These are phyloP conservation scores for Numenius phaeopus DNA, from an alignment of 2,797 vertebrate species.

Conservation along the genomic window DNA sequence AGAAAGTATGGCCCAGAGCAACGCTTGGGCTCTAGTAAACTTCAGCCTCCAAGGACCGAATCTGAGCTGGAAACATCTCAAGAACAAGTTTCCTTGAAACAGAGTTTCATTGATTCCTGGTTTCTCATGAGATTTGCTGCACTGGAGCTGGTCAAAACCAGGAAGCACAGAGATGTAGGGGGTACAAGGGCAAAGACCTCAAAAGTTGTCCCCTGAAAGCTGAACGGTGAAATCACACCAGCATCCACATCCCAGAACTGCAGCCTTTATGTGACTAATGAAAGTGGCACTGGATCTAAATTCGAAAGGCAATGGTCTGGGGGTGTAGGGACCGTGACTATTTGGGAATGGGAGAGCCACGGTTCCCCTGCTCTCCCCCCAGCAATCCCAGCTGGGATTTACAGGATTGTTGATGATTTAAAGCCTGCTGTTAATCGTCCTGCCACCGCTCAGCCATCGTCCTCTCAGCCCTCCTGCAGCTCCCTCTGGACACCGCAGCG, in stretches of 20 bases:
- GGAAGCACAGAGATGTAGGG: neutral
- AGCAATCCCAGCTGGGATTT: neutral
- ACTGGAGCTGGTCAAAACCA: neutral
- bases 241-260: neutral
- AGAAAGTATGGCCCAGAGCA: neutral
- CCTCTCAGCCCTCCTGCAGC: neutral
- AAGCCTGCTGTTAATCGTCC: neutral
- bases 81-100: neutral
- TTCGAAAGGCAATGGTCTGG: neutral
- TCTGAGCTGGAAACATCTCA: neutral
- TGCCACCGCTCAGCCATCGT: fast-evolving
- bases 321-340: fast-evolving
- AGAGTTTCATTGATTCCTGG: neutral
- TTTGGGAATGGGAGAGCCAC: neutral
- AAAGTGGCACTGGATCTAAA: neutral
- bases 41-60: neutral
- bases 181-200: neutral
- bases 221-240: neutral
- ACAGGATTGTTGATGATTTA: neutral
- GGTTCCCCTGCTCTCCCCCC: neutral
- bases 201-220: neutral
- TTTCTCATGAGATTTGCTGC: neutral
- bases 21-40: neutral
- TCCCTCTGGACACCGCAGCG: fast-evolving
- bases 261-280: neutral